phyloP scores from a whole-genome alignment of 2,797 vertebrate genomes.

The Acanthurus tractus region DNA sequence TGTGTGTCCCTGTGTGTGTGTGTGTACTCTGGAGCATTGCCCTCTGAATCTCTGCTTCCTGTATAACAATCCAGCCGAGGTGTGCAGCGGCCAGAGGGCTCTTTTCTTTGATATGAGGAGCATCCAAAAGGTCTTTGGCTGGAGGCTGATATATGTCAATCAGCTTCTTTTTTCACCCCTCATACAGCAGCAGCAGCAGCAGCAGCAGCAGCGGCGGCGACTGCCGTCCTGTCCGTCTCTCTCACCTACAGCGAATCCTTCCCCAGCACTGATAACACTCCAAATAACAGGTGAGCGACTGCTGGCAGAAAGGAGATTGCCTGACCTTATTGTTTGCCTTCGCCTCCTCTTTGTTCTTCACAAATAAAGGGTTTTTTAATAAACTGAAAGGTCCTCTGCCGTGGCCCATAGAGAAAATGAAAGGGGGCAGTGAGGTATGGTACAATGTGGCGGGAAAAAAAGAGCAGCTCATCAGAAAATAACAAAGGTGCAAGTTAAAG shows the following conservation, averaged over 20 bases:
- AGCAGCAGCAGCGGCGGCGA: constrained; percentile 37
- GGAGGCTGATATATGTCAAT: constrained; percentile 87
- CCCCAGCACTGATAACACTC: constrained; percentile 94
- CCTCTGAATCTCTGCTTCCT: constrained; percentile 49
- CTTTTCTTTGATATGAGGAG: constrained; percentile 83
- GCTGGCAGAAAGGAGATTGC: constrained; percentile 98
- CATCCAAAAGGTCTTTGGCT: constrained; percentile 85
- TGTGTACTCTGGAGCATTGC: constrained; percentile 19
- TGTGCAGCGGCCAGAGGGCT: constrained; percentile 63
- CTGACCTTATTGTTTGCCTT: constrained; percentile 99
- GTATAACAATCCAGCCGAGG: constrained; percentile 49
- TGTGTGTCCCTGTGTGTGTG: constrained; percentile 9
- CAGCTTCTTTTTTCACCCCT: constrained; percentile 54
- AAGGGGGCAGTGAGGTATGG: constrained; percentile 99
- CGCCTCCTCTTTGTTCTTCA: constrained; percentile 97
- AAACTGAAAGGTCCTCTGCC: constrained; percentile 99
- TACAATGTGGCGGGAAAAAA: constrained; percentile 94
- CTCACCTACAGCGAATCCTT: constrained; percentile 86
- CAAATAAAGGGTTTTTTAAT: constrained; percentile 99
- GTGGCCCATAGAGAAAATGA: constrained; percentile 97
- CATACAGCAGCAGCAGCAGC: constrained; percentile 31
- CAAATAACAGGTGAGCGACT: constrained; percentile 99
- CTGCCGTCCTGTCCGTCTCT: constrained; percentile 67
- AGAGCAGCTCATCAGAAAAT: constrained; percentile 99
- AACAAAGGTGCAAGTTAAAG: constrained; percentile 99